Evolutionary conservation across 2,113 vertebrate species (phyloP), one percentile per base, ranked within the genome.

Genomic region (Pampusana beccarii): DNA sequence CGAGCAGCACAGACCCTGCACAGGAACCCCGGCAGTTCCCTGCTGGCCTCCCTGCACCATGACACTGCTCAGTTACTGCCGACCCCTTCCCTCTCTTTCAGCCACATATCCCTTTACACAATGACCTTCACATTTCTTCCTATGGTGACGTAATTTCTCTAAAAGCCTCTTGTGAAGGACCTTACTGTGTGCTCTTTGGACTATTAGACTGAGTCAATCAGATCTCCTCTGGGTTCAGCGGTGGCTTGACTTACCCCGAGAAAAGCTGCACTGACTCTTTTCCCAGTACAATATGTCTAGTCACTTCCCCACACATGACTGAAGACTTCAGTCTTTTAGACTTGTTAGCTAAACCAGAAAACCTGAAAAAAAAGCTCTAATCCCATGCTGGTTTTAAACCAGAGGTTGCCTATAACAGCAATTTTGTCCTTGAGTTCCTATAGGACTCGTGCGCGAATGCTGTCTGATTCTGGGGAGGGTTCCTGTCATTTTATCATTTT

Each of bases 361-460:
- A 31, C 6, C 20, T 71, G 70, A 11, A 64, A 61, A 73, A 46
- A 66, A 9, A 3, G 31, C 69, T 85, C 64, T 53, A 53, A 16
- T 28, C 29, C 38, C 24, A 1, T 11, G 79, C 8, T 28, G 58
- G 33, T 48, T 95, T 83, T 34, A 62, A 84, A 61, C 19, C 62
- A 62, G 65, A 34, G 44, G 42, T 80, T 67, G 44, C 61, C 61
- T 72, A 1, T n/a, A 88, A 60, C 71, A 65, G 33, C 53, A 51
- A 2, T 23, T 83, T 77, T 65, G 54, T 66, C 95, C 93, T 94
- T 70, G 93, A 80, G 72, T 13, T 73, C 67, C 56, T 46, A 21
- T 17, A 44, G 56, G 73, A 31, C 58, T 34, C 0, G 0, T 36
- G 62, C 31, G 44, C 6, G 36, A 69, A 54, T 4, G 3, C 20